Evolutionary conservation across 2,113 vertebrate species (phyloP).

Genomic region (Chelonoidis abingdonii): DNA sequence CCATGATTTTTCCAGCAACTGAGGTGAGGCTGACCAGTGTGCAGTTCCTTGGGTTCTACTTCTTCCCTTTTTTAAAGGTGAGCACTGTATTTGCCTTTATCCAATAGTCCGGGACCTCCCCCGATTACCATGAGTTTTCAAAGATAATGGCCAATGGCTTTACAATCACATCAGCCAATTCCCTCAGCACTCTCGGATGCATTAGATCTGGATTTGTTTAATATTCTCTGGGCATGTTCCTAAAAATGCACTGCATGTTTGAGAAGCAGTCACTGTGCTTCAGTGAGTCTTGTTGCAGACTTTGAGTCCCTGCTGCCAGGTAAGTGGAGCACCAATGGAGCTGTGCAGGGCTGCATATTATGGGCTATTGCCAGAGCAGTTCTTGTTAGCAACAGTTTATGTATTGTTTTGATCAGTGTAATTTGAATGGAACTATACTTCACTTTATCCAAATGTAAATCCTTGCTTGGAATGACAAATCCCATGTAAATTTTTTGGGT

Average conservation of each 20-base stretch:
- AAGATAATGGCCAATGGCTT: no score
- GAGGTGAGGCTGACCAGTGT: no score
- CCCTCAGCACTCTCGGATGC: no score
- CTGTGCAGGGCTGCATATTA: not conserved
- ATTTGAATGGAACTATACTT: not conserved
- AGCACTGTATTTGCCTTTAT: no score
- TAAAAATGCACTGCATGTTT: not conserved
- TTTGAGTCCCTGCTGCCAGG: not conserved
- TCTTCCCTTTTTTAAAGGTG: no score
- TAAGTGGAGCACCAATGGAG: not conserved
- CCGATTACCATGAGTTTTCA: no score
- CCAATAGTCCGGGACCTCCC: no score
- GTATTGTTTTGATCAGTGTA: not conserved
- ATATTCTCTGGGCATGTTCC: not conserved
- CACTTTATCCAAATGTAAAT: not conserved
- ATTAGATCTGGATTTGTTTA: not conserved
- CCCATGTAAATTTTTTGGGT: not conserved
- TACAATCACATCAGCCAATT: no score
- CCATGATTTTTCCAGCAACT: no score
- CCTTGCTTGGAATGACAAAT: not conserved
- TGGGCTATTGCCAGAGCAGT: not conserved
- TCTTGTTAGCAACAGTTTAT: not conserved
- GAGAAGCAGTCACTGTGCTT: not conserved
- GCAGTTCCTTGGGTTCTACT: no score
- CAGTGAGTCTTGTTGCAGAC: not conserved